Percentiles rank a stretch among this genome's conserved stretches.
These are phyloP conservation scores for Platorchestia sp. DNA, from an alignment of 1,140 invertebrate genomes.

Conservation along the genomic window DNA sequence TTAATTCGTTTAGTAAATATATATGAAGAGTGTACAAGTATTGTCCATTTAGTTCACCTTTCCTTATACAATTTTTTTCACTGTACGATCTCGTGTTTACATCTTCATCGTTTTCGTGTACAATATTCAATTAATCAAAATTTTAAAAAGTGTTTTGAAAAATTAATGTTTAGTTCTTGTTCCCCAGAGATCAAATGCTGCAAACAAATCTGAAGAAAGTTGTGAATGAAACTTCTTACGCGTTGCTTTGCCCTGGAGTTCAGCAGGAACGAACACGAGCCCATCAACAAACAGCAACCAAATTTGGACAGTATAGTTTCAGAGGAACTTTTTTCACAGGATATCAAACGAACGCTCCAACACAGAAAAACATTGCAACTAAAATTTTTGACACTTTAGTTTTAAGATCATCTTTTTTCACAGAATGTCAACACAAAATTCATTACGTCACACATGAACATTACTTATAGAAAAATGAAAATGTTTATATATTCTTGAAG, in stretches of 20 bases:
- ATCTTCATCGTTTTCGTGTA: not conserved
- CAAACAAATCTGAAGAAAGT: not conserved
- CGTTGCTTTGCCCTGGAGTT: not conserved
- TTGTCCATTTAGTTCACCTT: too few species aligned
- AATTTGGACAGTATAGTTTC: too few species aligned
- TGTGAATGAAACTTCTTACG: not conserved
- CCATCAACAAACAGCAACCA: not conserved
- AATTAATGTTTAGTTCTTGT: not conserved
- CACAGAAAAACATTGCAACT: too few species aligned
- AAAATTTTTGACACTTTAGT: not conserved
- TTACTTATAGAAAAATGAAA: not conserved
- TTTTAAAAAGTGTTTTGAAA: not conserved
- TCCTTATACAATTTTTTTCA: too few species aligned
- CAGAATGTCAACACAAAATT: not conserved
- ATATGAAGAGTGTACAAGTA: too few species aligned
- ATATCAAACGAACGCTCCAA: too few species aligned
- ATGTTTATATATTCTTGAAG: not conserved
- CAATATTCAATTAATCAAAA: not conserved
- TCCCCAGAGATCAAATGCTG: not conserved
- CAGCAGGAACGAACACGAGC: not conserved
- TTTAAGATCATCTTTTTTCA: not conserved
- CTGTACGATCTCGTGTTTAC: too few species aligned
- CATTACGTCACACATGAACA: not conserved
- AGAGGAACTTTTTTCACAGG: too few species aligned
- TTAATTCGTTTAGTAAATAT: too few species aligned